phyloP scores from a whole-genome alignment of 2,888 invertebrate genomes.

The Argyresthia goedartella region DNA sequence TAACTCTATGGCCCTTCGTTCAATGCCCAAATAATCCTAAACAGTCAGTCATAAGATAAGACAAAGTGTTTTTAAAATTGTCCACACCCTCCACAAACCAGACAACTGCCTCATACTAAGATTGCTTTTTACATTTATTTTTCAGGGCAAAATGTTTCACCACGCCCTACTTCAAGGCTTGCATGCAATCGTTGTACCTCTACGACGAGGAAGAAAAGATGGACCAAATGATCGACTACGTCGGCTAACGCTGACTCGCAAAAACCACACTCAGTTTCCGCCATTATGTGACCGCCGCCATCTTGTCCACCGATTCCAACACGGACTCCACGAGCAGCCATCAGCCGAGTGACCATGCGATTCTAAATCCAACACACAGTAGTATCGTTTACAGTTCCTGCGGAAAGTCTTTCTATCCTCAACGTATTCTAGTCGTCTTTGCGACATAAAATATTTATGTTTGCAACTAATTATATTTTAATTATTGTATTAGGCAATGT shows the following conservation, averaged over 20 bases:
- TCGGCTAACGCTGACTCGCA: constrained; percentile 73
- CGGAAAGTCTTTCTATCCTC: constrained; percentile 52
- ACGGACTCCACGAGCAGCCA: constrained; percentile 18
- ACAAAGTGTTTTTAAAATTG: no score
- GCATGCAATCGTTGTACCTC: constrained; percentile 83
- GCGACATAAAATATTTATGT: constrained; percentile 58
- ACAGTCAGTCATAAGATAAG: no score
- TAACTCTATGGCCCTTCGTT: no score
- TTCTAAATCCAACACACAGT: constrained; percentile 29
- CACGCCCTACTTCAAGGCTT: constrained; percentile 84
- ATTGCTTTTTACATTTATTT: constrained; percentile 19
- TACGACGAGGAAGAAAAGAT: constrained; percentile 82
- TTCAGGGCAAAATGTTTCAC: constrained; percentile 84
- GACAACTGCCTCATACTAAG: not conserved
- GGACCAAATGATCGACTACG: constrained; percentile 84
- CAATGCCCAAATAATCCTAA: no score
- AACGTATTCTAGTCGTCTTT: constrained; percentile 67
- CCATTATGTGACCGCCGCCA: constrained; percentile 33
- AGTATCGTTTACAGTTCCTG: constrained; percentile 47
- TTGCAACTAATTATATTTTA: constrained; percentile 53
- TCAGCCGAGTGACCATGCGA: constrained; percentile 27
- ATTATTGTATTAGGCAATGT: constrained; percentile 36
- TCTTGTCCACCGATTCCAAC: constrained; percentile 16
- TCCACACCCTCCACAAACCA: not conserved
- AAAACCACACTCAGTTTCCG: constrained; percentile 29